phyloP scores from a whole-genome alignment of 2,797 vertebrate species.

The Neoniphon sammara region DNA sequence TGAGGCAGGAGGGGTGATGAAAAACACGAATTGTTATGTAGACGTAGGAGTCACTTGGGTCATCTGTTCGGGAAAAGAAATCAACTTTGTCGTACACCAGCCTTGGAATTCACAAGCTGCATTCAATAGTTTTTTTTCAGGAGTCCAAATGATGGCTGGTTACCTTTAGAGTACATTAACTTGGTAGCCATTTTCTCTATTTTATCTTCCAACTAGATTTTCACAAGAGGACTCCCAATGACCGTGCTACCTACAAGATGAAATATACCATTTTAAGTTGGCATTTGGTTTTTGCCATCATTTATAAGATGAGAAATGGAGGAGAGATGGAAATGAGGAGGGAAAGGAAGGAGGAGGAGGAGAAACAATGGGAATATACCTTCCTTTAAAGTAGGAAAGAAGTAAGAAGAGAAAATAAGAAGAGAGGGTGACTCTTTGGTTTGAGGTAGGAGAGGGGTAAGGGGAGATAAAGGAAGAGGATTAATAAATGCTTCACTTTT shows the following conservation, averaged over 20 bases:
- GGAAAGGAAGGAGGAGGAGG: neutral
- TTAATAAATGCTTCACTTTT: too few species aligned
- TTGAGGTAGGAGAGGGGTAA: conserved; percentile 8
- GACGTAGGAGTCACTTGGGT: neutral
- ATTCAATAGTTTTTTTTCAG: too few species aligned
- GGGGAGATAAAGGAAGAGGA: neutral
- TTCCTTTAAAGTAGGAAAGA: too few species aligned
- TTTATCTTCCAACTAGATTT: too few species aligned
- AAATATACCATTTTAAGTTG: neutral
- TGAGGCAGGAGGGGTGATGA: too few species aligned
- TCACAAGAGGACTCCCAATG: neutral
- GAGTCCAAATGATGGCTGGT: too few species aligned
- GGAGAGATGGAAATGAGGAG: neutral
- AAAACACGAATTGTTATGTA: neutral
- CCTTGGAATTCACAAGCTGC: too few species aligned
- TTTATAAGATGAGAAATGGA: neutral
- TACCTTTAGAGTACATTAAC: too few species aligned
- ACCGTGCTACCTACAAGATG: neutral
- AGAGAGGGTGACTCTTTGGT: conserved; percentile 34
- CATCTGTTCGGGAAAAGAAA: too few species aligned
- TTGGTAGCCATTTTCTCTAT: too few species aligned
- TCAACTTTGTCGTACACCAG: too few species aligned
- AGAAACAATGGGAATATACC: too few species aligned
- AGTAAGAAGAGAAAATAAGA: neutral
- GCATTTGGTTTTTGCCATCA: neutral